Conservation (phyloP, 2,113 vertebrate species). For the Nicator chloris region DNA sequence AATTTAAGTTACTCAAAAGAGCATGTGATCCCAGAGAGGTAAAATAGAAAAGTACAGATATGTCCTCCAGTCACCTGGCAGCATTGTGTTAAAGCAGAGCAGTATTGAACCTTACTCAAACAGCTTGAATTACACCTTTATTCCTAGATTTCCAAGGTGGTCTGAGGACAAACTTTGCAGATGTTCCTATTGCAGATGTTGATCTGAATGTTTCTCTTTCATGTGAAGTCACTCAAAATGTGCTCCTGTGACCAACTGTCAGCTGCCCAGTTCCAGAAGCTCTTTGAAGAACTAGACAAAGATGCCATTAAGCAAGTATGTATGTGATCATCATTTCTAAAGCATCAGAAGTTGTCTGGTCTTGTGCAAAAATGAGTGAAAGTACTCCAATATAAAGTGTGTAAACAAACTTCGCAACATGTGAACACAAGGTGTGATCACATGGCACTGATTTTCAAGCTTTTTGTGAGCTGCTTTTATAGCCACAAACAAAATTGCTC, state of each 20-base stretch:
- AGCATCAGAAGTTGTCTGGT: not conserved
- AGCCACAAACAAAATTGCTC: not conserved
- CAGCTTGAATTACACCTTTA: not conserved
- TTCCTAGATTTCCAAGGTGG: not conserved
- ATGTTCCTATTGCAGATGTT: not conserved
- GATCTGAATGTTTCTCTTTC: not conserved
- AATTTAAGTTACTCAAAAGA: not conserved
- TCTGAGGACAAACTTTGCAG: not conserved
- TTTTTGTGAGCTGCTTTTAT: not conserved
- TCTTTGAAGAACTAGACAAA: slow-evolving; percentile 89
- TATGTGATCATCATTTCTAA: not conserved
- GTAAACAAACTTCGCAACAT: not conserved
- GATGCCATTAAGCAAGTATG: slow-evolving; percentile 76
- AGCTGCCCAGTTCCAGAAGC: slow-evolving; percentile 77
- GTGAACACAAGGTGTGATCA: not conserved
- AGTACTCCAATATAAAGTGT: not conserved
- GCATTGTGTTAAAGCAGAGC: not conserved
- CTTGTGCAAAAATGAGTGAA: not conserved
- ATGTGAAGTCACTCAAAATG: slow-evolving; percentile 61
- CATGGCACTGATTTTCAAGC: not conserved
- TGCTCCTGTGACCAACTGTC: slow-evolving; percentile 64
- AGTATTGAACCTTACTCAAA: not conserved
- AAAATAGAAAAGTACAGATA: not conserved
- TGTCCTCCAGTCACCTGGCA: not conserved
- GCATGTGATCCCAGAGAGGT: not conserved